These are phyloP conservation scores for Umimayanthus chanpuru DNA, from an alignment of 92 coral and sea anemone genomes.

Conservation along the genomic window DNA sequence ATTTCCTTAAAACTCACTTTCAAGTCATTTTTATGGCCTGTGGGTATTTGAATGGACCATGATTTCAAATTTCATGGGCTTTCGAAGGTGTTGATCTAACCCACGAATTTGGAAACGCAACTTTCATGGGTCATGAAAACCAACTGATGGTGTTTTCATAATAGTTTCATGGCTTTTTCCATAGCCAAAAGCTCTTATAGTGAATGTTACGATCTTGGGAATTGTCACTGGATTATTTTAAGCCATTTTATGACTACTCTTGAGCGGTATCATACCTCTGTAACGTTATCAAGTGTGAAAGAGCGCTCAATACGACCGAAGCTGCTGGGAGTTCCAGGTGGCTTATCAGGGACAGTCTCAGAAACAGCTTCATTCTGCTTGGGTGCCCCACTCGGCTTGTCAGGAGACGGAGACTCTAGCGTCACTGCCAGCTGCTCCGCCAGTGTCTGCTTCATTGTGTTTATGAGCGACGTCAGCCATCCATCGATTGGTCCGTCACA, in stretches of 20 bases:
- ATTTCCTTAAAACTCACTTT: not conserved
- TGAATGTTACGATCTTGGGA: not conserved
- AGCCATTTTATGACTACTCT: too few relatives aligned
- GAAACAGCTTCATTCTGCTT: constrained; percentile 18
- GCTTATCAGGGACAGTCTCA: constrained; percentile 47
- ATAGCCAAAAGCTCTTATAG: too few relatives aligned
- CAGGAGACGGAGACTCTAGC: constrained; percentile 45
- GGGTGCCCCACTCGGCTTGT: constrained; percentile 12
- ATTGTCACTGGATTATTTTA: not conserved
- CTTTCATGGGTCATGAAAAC: too few relatives aligned
- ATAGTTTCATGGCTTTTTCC: too few relatives aligned
- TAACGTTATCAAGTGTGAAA: constrained; percentile 66
- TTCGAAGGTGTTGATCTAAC: too few relatives aligned
- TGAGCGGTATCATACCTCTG: constrained; percentile 51
- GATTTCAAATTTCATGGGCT: too few relatives aligned
- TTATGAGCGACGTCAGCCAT: constrained; percentile 78
- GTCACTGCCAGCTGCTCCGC: constrained; percentile 70
- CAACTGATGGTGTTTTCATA: too few relatives aligned
- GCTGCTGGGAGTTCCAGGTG: constrained; percentile 55
- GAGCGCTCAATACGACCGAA: constrained; percentile 64
- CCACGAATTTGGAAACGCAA: too few relatives aligned
- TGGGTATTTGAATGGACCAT: too few relatives aligned
- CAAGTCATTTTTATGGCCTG: too few relatives aligned
- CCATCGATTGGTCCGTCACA: constrained; percentile 95
- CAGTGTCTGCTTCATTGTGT: constrained; percentile 70